Evolutionary conservation across 2,797 vertebrate species (phyloP).

Genomic region (Botia almorhae): DNA sequence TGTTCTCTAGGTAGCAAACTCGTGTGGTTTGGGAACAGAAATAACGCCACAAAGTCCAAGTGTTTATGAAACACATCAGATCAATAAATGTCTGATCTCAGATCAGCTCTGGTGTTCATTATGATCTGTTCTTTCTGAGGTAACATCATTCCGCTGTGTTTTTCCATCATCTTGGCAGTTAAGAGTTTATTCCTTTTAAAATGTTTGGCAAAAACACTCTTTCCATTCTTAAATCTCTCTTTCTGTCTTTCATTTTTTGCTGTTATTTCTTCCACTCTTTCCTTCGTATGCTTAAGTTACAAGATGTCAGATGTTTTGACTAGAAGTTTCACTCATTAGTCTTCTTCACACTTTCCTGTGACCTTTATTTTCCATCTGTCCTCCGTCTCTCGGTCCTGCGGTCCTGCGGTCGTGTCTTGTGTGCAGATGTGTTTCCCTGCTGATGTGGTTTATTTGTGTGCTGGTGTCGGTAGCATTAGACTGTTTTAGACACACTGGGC

Average conservation of each 20-base stretch:
- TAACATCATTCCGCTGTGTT: conserved; percentile 1
- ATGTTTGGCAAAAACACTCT: conserved; percentile 67
- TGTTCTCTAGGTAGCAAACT: not conserved
- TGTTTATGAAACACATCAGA: conserved; percentile 49
- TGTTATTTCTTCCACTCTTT: conserved; percentile 53
- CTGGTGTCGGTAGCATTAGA: conserved; percentile 13
- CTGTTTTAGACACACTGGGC: conserved; percentile 42
- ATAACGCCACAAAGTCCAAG: not conserved
- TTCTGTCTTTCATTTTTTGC: conserved; percentile 35
- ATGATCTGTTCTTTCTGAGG: conserved; percentile 52
- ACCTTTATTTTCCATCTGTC: not conserved
- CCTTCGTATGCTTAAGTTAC: not conserved
- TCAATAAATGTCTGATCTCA: conserved; percentile 17
- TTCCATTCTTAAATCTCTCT: conserved; percentile 50
- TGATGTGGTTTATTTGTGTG: conserved; percentile 38
- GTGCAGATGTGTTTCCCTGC: conserved; percentile 42
- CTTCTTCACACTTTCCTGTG: conserved; percentile 12
- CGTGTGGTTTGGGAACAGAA: not conserved
- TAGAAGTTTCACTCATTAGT: not conserved
- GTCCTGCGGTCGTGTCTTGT: conserved; percentile 1
- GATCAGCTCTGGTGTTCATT: conserved; percentile 66
- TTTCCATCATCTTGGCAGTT: conserved; percentile 58
- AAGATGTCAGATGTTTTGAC: not conserved
- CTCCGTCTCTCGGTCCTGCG: not conserved
- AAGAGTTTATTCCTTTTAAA: conserved; percentile 61